Base-by-base conservation (phyloP, 2,888 invertebrate genomes). In the Sialis fuliginosa region DNA sequence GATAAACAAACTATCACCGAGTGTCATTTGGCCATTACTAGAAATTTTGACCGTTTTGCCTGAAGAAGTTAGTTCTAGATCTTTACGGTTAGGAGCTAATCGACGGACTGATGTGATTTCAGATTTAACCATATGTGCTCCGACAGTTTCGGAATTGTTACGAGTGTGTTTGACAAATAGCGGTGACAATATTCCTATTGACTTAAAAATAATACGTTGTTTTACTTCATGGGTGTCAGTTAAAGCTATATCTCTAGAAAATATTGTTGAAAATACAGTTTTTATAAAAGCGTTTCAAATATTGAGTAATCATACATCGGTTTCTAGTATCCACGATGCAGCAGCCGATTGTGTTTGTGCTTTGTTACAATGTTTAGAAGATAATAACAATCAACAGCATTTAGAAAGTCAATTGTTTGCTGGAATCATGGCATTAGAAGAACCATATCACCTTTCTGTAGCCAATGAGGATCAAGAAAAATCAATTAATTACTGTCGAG, bases 1-100 rank as follows among this genome's bases (percentile, higher is more conserved):
- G 52, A 78, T 96, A 35, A 78, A 79, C 58, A 77, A 77, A 60
- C 86, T 83, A 58, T 80, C 83, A 1, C 65, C 68, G 31, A 74
- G 73, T 51, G 79, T 80, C 57, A 70, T 87, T 53, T 85, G 83
- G 72, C 89, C 91, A 31, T 69, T 97, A 49, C 63, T 97, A 55
- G 93, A 95, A 73, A 79, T 97, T 54, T 71, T 98, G 53, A 92
- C 87, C 42, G 87, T 96, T 31, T 69, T 97, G 57, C 96, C 97
- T 5, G 97, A 98, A 69, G 97, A 98, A 76, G 81, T 93, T 48
- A 83, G 84, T 62, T 85, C 85, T 0, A 67, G 84, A 54, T 79
- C 75, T 53, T 68, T 90, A 48, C 77, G 81, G 57, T 71, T 98
- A 50, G 97, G 96, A 37, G 88, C 88, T 53, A 97, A 96, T 66